Evolutionary conservation across 2,113 vertebrate genomes (phyloP), one percentile per base, ranked within the genome.

Genomic region (Glaucidium brasilianum): DNA sequence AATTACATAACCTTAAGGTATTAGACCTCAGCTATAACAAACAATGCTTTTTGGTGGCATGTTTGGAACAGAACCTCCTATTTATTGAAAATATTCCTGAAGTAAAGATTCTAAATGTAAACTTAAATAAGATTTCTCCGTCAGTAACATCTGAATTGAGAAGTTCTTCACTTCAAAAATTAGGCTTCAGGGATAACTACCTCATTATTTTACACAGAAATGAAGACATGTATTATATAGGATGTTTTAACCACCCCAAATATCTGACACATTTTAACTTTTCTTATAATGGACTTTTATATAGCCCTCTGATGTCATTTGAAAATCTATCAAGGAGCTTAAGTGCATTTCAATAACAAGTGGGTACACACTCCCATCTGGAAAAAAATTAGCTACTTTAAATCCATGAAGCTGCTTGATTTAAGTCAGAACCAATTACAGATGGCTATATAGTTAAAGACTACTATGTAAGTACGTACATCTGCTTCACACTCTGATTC

Each of bases 211-310:
- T 98, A 90, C 98, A 98, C 96, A 77, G 92, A 93, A 76, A 94
- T 25, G 83, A 37, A 17, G 97, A 98, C 41, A 2, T 10, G 7
- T 47, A 94, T 0, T 98, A 98, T 2, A 15, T 73, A 0, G 74
- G 8, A 27, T 74, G 98, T 75, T 98, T 99, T 91, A 94, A 93
- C 45, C n/a, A 97, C 34, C 96, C 99, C 2, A 94, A 50, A 43
- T 98, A 98, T 85, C 86, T 98, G 94, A 97, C 96, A 43, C 5
- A 95, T 81, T 98, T 98, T 52, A 98, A 98, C 37, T 98, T 99
- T 91, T 98, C 98, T 5, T 4, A 12, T 8, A 98, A 98, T 64
- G 6, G 0, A 3, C 95, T 98, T 10, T 1, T 3, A 43, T 94
- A 68, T 35, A 98, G 98, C 30, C 92, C 97, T 27, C 6, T 50